Evolutionary conservation across 2,888 invertebrate species (phyloP), one percentile per base, ranked within the genome.

Genomic region (Tipula helvola): DNA sequence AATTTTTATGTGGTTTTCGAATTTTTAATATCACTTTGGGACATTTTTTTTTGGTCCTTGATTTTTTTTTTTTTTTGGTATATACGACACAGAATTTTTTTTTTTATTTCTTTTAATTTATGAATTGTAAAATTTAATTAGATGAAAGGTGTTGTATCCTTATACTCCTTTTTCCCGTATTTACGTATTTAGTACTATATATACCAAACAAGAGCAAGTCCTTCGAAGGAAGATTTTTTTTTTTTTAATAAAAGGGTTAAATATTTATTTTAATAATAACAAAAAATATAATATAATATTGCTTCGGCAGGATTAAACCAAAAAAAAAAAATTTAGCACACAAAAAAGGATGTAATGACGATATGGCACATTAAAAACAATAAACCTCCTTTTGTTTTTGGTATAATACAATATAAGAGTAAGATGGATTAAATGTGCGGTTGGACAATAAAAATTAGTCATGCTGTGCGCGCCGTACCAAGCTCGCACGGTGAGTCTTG

Each of bases 81-180:
- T 71, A 71, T 52, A 52, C 52, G 52, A 52, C 52, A 52, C 28
- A 71, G 28, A 71, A 71, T 3, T 28, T 71, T 28, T 28, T 28
- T 28, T 71, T 71, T 71, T 71, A 71, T 71, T 71, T 71, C 71
- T 71, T 71, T 71, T 71, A 71, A 71, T 71, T 71, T 71, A 71
- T 71, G 71, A 71, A 71, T 71, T 71, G 71, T 71, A 71, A 71
- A 71, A 71, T 71, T 71, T 71, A 71, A 71, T 71, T 71, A 71
- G 71, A 71, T 28, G 71, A 71, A 71, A 71, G 71, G 71, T 71
- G 71, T 71, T 71, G 71, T 28, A 8, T 71, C 28, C 71, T 71
- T 71, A 28, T 71, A 71, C 71, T 71, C 71, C 71, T 28, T 44
- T 44, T 44, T 44, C 10, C 12, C 3, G 28, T 28, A 28, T 28